Base-by-base conservation (phyloP, 2,888 invertebrate species). In the Drosophila tanythrix region DNA sequence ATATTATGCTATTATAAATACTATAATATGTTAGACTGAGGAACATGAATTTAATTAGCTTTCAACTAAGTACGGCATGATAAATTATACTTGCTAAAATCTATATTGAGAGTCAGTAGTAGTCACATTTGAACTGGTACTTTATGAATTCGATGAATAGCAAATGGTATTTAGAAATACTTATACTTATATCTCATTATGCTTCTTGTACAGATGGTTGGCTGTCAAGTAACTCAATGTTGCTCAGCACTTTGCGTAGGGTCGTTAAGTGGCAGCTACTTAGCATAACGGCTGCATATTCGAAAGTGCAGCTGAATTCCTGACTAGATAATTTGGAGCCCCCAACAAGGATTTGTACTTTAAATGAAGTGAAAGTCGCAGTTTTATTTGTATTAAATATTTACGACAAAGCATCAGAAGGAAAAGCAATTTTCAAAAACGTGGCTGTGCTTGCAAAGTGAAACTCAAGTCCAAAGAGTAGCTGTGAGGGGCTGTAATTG, bases 371-470 rank as follows among this genome's bases (percentile, higher is more conserved):
- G 89, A 83, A 89, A 76, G 87, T 83, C 79, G 89, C 79, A 83
- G 67, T 82, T 82, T 89, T 85, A 89, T 84, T 84, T 75, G 51
- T 77, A 85, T 89, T 79, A 85, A 85, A 87, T 82, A 85, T 85
- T 85, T 75, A 85, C 80, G 73, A 72, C 61, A 79, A 60, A 69
- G 59, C 82, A 71, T 59, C 60, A 71, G 70, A 65, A 63, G 69
- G 38, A 82, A 83, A 83, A 73, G 67, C 71, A 83, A 81, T 74
- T 74, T 81, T 57, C 74, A 68, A 76, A 75, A 76, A 73, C 67
- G 67, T 55, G 60, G 56, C 71, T 63, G 56, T 52, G 21, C 51
- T 40, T 55, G 66, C 60, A 70, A 72, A 79, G 74, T 88, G 89
- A 88, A 89, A 81, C 74, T 61, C 72, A 73, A 84, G 82, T 75